Percentiles rank a stretch among this genome's conserved stretches.
phyloP scores from a whole-genome alignment of 2,797 vertebrate species.

The Yasuhikotakia modesta region DNA sequence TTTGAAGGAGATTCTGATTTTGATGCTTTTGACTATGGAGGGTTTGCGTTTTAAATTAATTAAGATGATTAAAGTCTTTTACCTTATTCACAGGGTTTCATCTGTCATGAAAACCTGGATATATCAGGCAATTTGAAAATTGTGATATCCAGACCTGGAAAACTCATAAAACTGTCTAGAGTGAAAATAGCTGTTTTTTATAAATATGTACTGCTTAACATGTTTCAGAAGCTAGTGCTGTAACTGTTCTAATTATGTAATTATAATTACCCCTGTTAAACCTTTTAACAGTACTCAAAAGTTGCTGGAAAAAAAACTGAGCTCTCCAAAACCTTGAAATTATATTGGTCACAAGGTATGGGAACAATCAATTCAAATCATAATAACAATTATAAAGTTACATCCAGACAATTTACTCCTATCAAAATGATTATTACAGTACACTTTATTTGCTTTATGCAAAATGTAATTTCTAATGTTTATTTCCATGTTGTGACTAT shows the following conservation, averaged over 20 bases:
- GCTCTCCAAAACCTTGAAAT: background rate
- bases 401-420: too few species aligned
- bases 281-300: too few species aligned
- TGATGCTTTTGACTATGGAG: conserved; percentile 82
- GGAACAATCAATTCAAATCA: background rate
- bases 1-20: conserved; percentile 84
- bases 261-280: background rate
- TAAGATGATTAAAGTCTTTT: background rate
- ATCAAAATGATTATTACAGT: too few species aligned
- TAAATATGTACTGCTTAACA: background rate
- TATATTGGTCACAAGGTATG: background rate
- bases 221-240: background rate
- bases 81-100: background rate
- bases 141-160: background rate
- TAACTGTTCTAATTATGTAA: too few species aligned
- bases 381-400: background rate
- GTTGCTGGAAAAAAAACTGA: too few species aligned
- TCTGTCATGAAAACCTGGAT: background rate
- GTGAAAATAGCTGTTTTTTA: background rate
- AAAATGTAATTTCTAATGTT: background rate
- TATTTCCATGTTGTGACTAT: background rate
- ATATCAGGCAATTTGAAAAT: background rate
- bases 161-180: background rate
- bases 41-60: conserved; percentile 77
- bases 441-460: too few species aligned